Conservation (phyloP, 2,888 invertebrate species). For the Dichetophora obliterata region DNA sequence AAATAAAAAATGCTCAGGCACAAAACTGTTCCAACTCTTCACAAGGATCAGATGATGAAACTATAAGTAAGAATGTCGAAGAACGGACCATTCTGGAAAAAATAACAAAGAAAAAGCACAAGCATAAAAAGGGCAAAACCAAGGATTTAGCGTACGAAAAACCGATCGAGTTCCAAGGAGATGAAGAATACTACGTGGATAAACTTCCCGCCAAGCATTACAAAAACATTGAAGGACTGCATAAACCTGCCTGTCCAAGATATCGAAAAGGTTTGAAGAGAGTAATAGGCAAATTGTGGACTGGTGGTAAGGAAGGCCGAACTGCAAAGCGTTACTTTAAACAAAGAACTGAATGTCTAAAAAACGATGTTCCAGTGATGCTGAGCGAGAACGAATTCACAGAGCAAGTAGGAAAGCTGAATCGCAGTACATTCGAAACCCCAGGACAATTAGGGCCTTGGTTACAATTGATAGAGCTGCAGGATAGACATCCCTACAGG, state of each 20-base stretch:
- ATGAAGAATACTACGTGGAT: conserved; percentile 75
- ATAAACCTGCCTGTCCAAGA: conserved; percentile 76
- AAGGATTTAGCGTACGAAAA: neutral
- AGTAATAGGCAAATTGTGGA: conserved; percentile 30
- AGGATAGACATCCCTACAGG: conserved; percentile 68
- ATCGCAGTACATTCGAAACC: conserved; percentile 71
- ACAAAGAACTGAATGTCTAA: conserved; percentile 41
- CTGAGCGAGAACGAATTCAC: conserved; percentile 71
- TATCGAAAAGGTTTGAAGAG: conserved; percentile 63
- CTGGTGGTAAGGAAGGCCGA: neutral
- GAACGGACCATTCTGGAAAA: neutral
- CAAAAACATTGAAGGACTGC: conserved; percentile 74
- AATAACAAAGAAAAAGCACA: neutral
- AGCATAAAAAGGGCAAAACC: neutral
- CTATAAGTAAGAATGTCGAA: neutral
- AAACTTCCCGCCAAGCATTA: conserved; percentile 73
- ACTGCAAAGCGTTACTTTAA: conserved; percentile 49
- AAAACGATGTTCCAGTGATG: conserved; percentile 45
- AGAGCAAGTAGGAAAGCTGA: conserved; percentile 72
- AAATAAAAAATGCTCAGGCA: conserved; percentile 34
- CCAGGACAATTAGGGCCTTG: conserved; percentile 73
- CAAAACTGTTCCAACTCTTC: conserved; percentile 1
- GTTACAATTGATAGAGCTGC: conserved; percentile 75
- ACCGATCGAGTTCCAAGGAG: conserved; percentile 58
- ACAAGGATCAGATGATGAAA: conserved; percentile 8